These are phyloP conservation scores for Pelecanoides urinatrix DNA, from an alignment of 2,113 vertebrate species.

Conservation along the genomic window DNA sequence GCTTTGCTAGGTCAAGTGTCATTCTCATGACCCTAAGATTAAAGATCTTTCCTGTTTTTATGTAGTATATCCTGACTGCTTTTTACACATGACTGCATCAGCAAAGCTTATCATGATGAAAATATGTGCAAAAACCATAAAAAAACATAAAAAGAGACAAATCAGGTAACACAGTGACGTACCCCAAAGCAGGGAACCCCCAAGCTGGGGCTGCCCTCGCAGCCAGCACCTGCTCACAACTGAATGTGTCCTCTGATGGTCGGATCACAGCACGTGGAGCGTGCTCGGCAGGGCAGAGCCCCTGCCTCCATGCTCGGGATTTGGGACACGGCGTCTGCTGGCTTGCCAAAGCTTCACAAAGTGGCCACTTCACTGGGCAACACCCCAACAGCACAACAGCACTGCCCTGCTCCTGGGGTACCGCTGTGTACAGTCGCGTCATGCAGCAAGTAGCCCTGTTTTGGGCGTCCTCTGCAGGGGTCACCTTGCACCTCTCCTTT, in stretches of 20 bases:
- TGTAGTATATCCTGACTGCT: neutral
- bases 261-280: rapidly evolving
- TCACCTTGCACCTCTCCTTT: neutral
- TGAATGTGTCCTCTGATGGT: neutral
- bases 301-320: rapidly evolving
- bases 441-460: neutral
- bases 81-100: neutral
- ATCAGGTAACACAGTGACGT: neutral
- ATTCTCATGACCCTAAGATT: constrained; percentile 57
- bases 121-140: neutral
- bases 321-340: neutral
- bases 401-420: neutral
- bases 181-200: neutral
- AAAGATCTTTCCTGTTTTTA: constrained; percentile 63
- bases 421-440: neutral
- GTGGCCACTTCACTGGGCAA: neutral
- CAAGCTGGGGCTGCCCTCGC: neutral
- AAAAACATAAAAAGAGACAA: neutral
- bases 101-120: neutral
- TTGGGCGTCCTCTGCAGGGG: neutral
- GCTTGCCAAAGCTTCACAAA: neutral
- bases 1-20: constrained; percentile 39
- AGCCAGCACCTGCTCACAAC: neutral
- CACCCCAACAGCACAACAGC: neutral
- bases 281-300: rapidly evolving